Conservation (phyloP, 2,797 vertebrate genomes). For the Antennarius maculatus region DNA sequence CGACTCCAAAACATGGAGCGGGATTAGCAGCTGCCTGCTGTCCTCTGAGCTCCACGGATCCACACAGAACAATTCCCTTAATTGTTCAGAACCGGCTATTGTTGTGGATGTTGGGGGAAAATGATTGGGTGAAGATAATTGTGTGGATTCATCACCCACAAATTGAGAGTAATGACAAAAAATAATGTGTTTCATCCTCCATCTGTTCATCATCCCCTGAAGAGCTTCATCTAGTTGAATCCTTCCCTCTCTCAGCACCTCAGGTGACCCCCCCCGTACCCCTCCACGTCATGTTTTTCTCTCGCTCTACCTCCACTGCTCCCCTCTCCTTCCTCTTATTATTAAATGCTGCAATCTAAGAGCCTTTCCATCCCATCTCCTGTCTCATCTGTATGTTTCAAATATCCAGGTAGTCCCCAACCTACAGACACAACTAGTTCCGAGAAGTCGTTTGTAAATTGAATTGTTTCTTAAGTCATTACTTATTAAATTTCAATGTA, state of each 20-base stretch:
- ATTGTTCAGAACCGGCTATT: conserved; percentile 43
- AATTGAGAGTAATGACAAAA: conserved; percentile 39
- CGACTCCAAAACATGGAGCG: conserved; percentile 23
- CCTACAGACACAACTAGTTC: no score
- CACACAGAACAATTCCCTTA: conserved; percentile 24
- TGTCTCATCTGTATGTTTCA: conserved; percentile 22
- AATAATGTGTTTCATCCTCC: conserved; percentile 30
- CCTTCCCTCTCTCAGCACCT: conserved; percentile 26
- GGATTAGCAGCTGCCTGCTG: conserved; percentile 41
- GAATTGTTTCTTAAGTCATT: no score
- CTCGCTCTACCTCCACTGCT: conserved; percentile 6
- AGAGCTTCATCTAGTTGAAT: conserved; percentile 15
- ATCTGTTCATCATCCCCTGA: conserved; percentile 47
- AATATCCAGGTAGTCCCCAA: no score
- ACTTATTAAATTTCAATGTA: no score
- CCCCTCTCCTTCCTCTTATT: conserved; percentile 15
- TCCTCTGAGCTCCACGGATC: conserved; percentile 20
- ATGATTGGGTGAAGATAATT: conserved; percentile 41
- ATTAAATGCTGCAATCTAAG: conserved; percentile 28
- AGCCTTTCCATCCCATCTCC: conserved; percentile 12
- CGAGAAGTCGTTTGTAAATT: no score
- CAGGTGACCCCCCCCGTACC: conserved; percentile 25
- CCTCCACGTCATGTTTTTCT: conserved; percentile 33
- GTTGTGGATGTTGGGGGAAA: conserved; percentile 39
- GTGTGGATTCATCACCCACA: conserved; percentile 37